phyloP scores from a whole-genome alignment of 2,113 vertebrate species.

The Furnarius figulus region DNA sequence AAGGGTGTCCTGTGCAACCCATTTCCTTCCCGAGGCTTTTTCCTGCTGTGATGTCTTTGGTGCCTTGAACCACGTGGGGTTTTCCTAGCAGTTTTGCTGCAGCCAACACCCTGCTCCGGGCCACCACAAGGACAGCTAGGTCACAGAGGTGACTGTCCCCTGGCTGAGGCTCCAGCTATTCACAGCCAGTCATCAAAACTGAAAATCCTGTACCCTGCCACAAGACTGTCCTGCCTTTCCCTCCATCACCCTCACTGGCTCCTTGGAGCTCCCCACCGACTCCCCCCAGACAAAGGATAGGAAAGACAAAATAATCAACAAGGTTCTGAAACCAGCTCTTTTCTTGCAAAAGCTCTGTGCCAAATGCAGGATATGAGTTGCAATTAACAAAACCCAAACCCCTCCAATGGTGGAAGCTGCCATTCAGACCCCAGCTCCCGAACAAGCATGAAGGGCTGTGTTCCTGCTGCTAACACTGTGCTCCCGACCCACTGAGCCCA shows the following conservation, averaged over 20 bases:
- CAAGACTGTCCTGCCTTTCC: neutral
- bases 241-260: neutral
- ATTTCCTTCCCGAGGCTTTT: neutral
- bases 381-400: neutral
- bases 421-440: neutral
- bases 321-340: neutral
- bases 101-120: accelerated
- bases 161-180: neutral
- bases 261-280: accelerated
- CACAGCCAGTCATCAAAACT: neutral
- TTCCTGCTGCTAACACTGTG: neutral
- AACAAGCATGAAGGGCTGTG: accelerated
- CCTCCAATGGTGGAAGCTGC: neutral
- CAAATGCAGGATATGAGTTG: neutral
- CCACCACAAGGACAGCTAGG: neutral
- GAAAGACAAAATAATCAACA: neutral
- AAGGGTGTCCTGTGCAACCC: neutral
- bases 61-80: accelerated
- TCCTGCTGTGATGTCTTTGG: neutral
- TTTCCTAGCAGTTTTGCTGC: neutral
- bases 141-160: neutral
- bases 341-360: neutral
- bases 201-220: neutral
- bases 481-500: accelerated
- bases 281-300: neutral